These are phyloP conservation scores for Heterocephalus glaber DNA, from an alignment of 2,113 vertebrate genomes.

Conservation along the genomic window DNA sequence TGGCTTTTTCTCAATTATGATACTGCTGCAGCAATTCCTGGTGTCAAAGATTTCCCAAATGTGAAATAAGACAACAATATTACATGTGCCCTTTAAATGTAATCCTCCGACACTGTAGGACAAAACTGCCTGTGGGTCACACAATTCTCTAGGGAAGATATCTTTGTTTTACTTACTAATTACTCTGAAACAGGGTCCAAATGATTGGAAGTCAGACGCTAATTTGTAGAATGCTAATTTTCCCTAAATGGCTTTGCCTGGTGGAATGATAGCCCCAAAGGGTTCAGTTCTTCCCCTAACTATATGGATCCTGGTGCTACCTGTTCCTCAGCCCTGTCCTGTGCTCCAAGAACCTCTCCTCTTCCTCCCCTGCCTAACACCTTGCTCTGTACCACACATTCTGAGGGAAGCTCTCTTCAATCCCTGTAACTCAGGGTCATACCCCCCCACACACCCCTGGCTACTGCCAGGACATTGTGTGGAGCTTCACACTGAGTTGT, in stretches of 20 bases:
- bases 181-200: not conserved
- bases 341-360: not conserved
- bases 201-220: not conserved
- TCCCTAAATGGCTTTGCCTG: not conserved
- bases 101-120: not conserved
- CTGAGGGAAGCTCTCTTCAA: not conserved
- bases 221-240: not conserved
- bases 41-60: not conserved
- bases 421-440: accelerated
- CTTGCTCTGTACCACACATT: not conserved
- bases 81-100: not conserved
- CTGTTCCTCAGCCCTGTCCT: not conserved
- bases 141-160: not conserved
- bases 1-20: not conserved
- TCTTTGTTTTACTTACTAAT: not conserved
- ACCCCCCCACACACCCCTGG: accelerated
- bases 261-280: not conserved
- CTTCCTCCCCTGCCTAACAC: not conserved
- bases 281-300: not conserved
- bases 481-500: not conserved
- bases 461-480: too few relatives aligned
- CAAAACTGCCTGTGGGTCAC: not conserved
- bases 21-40: not conserved
- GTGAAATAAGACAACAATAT: not conserved
- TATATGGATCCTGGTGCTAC: not conserved